phyloP scores from a whole-genome alignment of 2,797 vertebrate species.

The Sebastolobus altivelis region DNA sequence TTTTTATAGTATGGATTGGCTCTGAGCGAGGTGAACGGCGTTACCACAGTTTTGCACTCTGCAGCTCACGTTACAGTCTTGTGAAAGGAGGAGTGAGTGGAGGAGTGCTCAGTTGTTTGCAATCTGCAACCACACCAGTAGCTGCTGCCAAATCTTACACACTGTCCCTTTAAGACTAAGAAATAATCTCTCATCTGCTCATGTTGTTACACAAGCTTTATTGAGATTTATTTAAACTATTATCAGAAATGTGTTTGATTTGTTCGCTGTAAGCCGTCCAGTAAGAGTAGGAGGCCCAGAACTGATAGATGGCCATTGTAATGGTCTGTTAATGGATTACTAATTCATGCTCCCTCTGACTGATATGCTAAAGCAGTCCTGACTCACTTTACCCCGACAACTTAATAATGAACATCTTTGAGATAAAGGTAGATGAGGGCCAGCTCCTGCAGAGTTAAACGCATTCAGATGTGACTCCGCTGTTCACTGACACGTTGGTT shows the following conservation, averaged over 20 bases:
- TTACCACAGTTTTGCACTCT: no score
- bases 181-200: not conserved
- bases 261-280: not conserved
- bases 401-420: slow-evolving; percentile 19
- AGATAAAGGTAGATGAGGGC: not conserved
- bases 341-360: slow-evolving; percentile 25
- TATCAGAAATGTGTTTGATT: not conserved
- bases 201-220: not conserved
- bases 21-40: no score
- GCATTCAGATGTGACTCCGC: not conserved
- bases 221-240: not conserved
- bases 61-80: no score
- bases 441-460: not conserved
- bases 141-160: no score
- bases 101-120: no score
- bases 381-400: slow-evolving; percentile 35
- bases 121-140: no score
- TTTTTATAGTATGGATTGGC: no score
- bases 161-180: not conserved
- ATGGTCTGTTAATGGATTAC: slow-evolving; percentile 17
- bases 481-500: not conserved
- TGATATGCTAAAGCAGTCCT: not conserved
- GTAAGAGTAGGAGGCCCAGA: not conserved
- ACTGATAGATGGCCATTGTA: slow-evolving; percentile 15
- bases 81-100: no score